These are phyloP conservation scores for Drosophila greeni DNA, from an alignment of 2,888 invertebrate genomes.

Conservation along the genomic window DNA sequence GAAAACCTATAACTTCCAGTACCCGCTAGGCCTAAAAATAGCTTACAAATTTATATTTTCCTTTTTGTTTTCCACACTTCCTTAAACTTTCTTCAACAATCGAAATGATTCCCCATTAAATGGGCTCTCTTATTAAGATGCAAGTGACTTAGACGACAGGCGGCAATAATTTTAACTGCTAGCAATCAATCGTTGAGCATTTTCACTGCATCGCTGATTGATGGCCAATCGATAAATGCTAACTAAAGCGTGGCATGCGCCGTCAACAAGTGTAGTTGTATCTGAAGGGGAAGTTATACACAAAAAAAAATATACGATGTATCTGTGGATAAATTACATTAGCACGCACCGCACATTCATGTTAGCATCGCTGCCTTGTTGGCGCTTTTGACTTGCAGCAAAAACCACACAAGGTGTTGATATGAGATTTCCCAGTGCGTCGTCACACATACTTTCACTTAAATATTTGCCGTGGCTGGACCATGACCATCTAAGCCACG, in stretches of 20 bases:
- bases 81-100: constrained; percentile 4
- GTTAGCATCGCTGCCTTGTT: constrained; percentile 22
- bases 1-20: neutral
- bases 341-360: constrained; percentile 16
- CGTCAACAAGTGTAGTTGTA: constrained; percentile 10
- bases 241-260: constrained; percentile 38
- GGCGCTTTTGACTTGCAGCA: constrained; percentile 11
- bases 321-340: neutral
- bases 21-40: too few species aligned
- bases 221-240: constrained; percentile 29
- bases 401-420: constrained; percentile 33
- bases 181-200: constrained; percentile 39
- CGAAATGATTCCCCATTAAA: constrained; percentile 33
- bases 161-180: constrained; percentile 35
- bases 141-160: constrained; percentile 10
- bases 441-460: constrained; percentile 62
- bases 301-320: neutral
- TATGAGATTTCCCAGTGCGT: constrained; percentile 27
- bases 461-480: constrained; percentile 62
- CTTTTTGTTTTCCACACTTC: neutral
- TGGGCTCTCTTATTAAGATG: constrained; percentile 19
- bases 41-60: neutral
- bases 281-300: neutral
- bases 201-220: constrained; percentile 55
- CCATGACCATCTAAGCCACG: constrained; percentile 40